Evolutionary conservation across 2,888 invertebrate species (phyloP).

Genomic region (Lochmaea capreae): DNA sequence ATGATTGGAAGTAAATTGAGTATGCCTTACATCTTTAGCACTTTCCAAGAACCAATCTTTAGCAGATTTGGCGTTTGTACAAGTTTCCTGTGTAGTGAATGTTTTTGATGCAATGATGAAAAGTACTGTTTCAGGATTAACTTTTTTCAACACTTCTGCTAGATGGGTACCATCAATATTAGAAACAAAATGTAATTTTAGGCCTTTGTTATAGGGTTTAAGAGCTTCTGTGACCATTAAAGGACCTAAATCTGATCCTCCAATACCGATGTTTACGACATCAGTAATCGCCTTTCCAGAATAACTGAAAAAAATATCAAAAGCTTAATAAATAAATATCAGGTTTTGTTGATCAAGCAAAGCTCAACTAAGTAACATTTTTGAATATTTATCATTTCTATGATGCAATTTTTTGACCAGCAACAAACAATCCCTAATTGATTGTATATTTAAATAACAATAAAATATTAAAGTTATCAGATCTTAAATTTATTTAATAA

Average conservation of each 20-base stretch:
- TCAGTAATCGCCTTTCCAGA: slow-evolving; percentile 96
- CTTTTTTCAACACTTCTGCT: slow-evolving; percentile 89
- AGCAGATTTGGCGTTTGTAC: slow-evolving; percentile 98
- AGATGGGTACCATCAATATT: slow-evolving; percentile 99
- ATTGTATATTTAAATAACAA: too few relatives aligned
- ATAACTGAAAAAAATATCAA: slow-evolving; percentile 67
- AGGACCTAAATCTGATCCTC: slow-evolving; percentile 98
- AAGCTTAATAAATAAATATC: neutral
- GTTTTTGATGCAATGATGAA: slow-evolving; percentile 99
- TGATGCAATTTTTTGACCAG: too few relatives aligned
- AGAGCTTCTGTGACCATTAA: slow-evolving; percentile 99
- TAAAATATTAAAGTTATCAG: neutral
- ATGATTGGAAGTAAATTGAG: slow-evolving; percentile 13
- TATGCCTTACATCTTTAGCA: slow-evolving; percentile 82
- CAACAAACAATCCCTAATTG: too few relatives aligned
- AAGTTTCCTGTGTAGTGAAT: slow-evolving; percentile 99
- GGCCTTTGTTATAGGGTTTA: slow-evolving; percentile 88
- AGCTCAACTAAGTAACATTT: too few relatives aligned
- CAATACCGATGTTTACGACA: slow-evolving; percentile 99
- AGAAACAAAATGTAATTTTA: slow-evolving; percentile 94
- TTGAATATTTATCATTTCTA: too few relatives aligned
- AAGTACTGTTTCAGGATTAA: slow-evolving; percentile 92
- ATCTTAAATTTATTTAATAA: neutral
- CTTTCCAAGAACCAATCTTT: slow-evolving; percentile 92
- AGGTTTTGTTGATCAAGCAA: too few relatives aligned